Evolutionary conservation across 1,140 invertebrate species (phyloP), one percentile per base, ranked within the genome.

Genomic region (Maconellicoccus hirsutus): DNA sequence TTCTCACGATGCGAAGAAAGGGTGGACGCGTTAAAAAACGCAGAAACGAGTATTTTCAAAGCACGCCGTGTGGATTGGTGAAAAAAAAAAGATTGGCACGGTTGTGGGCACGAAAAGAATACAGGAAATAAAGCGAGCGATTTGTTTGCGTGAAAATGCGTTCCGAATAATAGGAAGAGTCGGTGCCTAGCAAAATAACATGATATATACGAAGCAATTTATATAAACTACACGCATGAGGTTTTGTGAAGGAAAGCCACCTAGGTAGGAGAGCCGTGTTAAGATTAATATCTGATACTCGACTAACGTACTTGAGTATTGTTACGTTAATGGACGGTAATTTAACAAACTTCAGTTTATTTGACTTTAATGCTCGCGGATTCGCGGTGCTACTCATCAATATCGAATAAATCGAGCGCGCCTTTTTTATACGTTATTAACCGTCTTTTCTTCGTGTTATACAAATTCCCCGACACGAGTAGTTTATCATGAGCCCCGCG

Each of bases 291-390:
- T 66, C 61, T 19, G 61, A 66, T 26, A 66, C 61, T 66, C 19
- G 7, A 25, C 25, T 25, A 19, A 66, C 61, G 61, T 66, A 66
- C 61, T 26, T 26, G 19, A 66, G 22, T 25, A 66, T 66, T 66
- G 61, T 66, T 26, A 26, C 42, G 61, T 26, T 66, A 66, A 66
- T 66, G 61, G 61, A 26, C 61, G 21, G 61, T 26, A 66, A 66
- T 66, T 66, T 66, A 66, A 66, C 61, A 66, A 66, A 66, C 61
- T 66, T 66, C 61, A 66, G 61, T 66, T 66, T 66, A 66, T 66
- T 66, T 66, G 61, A 66, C 61, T 66, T 66, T 66, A 66, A 66
- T 25, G n/a, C 42, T 14, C 42, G 42, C 42, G 42, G 29, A 33
- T 33, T 19, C 42, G 42, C 42, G 42, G 2, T 52, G 29, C 29